Base-by-base conservation (phyloP, 2,113 vertebrate genomes). In the Pseudorhombus dupliciocellatus region DNA sequence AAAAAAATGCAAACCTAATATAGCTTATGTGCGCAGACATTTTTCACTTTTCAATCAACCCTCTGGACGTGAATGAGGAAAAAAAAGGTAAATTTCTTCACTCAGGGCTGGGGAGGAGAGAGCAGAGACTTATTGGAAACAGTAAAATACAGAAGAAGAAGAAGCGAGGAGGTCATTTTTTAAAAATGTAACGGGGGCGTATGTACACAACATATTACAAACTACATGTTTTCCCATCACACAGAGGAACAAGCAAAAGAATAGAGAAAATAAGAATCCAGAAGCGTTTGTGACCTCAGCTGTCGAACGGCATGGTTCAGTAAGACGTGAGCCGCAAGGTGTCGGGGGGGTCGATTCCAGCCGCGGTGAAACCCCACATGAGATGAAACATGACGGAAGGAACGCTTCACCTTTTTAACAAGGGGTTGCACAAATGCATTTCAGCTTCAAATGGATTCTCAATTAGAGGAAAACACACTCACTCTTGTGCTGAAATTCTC, bases 381-480 rank as follows among this genome's bases (percentile, higher is more conserved):
- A 68, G 37, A 73, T 28, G 68, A 78, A 56, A 80, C 70, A 46
- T 50, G 69, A 69, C 66, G 22, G 52, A 42, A 69, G 25, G 70
- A 77, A 84, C 63, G 75, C 65, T 75, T 86, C 67, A 84, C 66
- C 83, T 79, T 80, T 70, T 70, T 75, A 67, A 85, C 86, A 86
- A 90, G 87, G 88, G 90, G 89, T 90, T 89, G 87, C 82, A 88
- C 83, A 83, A 88, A 88, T 80, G 88, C 86, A 87, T 87, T 88
- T 88, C 84, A 78, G 69, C 76, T 77, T 51, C 61, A 66, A 56
- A 69, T 65, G 56, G 80, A 71, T 73, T 56, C 71, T 83, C 67
- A 60, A 7, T 31, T 9, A 56, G 67, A 76, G 55, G 61, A 81
- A 84, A 71, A 68, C 42, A 66, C 75, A 57, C 70, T 77, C 24